These are phyloP conservation scores for Hermetia illucens DNA, from an alignment of 1,140 invertebrate genomes.

Conservation along the genomic window DNA sequence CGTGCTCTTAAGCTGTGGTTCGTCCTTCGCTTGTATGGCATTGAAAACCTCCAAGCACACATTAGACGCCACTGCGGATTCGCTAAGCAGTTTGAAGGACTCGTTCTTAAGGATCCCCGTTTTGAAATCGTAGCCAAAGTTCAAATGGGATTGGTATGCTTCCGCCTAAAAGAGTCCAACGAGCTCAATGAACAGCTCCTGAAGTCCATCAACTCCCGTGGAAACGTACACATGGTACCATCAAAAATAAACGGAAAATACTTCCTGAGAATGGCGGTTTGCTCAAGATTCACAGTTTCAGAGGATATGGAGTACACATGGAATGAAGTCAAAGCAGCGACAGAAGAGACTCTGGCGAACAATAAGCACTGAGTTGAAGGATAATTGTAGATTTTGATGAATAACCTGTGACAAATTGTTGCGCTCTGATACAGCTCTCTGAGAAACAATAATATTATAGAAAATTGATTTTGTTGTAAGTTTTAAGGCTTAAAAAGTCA, in stretches of 20 bases:
- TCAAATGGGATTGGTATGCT: slow-evolving; percentile 84
- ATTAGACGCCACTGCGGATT: slow-evolving; percentile 68
- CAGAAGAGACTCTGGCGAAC: slow-evolving; percentile 45
- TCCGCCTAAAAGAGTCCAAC: slow-evolving; percentile 78
- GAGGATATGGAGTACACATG: slow-evolving; percentile 76
- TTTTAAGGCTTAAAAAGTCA: too few species aligned
- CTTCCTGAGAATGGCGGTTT: slow-evolving; percentile 84
- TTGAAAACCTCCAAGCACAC: slow-evolving; percentile 73
- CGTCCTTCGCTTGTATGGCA: slow-evolving; percentile 79
- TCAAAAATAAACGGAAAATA: slow-evolving; percentile 72
- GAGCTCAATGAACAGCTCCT: slow-evolving; percentile 70
- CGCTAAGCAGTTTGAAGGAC: slow-evolving; percentile 69
- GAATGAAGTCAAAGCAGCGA: slow-evolving; percentile 65
- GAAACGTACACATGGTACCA: slow-evolving; percentile 88
- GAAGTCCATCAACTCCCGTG: slow-evolving; percentile 77
- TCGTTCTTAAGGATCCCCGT: slow-evolving; percentile 49
- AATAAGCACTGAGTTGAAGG: too few species aligned
- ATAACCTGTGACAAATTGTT: too few species aligned
- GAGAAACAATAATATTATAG: too few species aligned
- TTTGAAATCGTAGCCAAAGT: slow-evolving; percentile 85
- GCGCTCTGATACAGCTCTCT: too few species aligned
- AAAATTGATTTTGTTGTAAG: too few species aligned
- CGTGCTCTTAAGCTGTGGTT: slow-evolving; percentile 95
- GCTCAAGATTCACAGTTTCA: slow-evolving; percentile 68
- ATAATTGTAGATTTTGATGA: too few species aligned